phyloP scores from a whole-genome alignment of 2,888 invertebrate species.

The Cosmia trapezina region DNA sequence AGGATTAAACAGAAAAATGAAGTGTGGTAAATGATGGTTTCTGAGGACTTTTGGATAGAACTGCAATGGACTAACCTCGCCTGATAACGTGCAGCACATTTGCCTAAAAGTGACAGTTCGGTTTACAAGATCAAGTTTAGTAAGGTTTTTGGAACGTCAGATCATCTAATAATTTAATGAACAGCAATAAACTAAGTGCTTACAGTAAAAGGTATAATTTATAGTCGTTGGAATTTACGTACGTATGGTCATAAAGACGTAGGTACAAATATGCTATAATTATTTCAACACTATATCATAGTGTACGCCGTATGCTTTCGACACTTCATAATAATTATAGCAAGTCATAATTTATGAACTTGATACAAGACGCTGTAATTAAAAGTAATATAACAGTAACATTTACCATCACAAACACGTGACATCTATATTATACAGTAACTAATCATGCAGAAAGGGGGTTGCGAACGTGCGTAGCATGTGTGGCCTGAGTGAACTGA shows the following conservation, averaged over 20 bases:
- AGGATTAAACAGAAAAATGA: neutral
- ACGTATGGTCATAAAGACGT: slow-evolving; percentile 18
- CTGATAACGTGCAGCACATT: neutral
- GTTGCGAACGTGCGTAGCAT: slow-evolving; percentile 89
- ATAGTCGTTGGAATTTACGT: slow-evolving; percentile 20
- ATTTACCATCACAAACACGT: slow-evolving; percentile 83
- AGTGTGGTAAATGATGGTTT: no score
- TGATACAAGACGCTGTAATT: slow-evolving; percentile 54
- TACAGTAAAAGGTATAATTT: slow-evolving; percentile 4
- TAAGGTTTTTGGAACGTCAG: neutral
- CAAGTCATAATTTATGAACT: slow-evolving; percentile 50
- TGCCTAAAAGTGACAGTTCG: neutral
- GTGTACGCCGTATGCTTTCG: slow-evolving; percentile 39
- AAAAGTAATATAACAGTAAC: slow-evolving; percentile 68
- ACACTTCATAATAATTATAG: slow-evolving; percentile 50
- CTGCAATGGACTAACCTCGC: neutral
- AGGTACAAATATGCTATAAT: slow-evolving; percentile 29
- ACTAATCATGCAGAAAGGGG: slow-evolving; percentile 89
- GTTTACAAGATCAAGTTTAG: neutral
- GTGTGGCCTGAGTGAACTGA: slow-evolving; percentile 79
- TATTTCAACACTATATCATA: slow-evolving; percentile 48
- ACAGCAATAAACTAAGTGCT: slow-evolving; percentile 23
- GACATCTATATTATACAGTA: slow-evolving; percentile 84
- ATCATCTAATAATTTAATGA: slow-evolving; percentile 14
- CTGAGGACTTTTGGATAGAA: neutral